phyloP scores from a whole-genome alignment of 1,140 invertebrate genomes.

The Aporrectodea caliginosa region DNA sequence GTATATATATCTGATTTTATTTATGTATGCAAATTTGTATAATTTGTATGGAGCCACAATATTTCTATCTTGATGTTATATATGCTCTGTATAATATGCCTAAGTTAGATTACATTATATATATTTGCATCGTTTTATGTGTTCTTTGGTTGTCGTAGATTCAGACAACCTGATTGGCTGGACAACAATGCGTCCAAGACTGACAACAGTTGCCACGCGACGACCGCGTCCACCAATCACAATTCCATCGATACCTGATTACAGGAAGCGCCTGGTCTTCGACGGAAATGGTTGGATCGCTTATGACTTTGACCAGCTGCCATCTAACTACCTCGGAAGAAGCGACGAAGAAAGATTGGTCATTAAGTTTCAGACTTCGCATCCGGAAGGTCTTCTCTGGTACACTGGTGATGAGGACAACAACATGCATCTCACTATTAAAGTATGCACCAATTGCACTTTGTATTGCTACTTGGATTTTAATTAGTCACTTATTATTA shows the following conservation, averaged over 20 bases:
- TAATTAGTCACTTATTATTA: too few species aligned
- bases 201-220: not conserved
- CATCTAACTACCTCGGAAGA: constrained; percentile 31
- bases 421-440: constrained; percentile 41
- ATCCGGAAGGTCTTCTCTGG: constrained; percentile 45
- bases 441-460: constrained; percentile 35
- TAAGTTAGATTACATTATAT: too few species aligned
- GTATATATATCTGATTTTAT: too few species aligned
- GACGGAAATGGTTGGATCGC: constrained; percentile 37
- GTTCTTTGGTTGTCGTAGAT: not conserved
- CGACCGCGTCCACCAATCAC: not conserved
- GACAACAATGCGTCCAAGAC: not conserved
- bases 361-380: constrained; percentile 41
- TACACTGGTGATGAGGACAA: constrained; percentile 35
- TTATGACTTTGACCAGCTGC: constrained; percentile 36
- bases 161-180: constrained; percentile 20
- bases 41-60: too few species aligned
- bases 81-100: too few species aligned
- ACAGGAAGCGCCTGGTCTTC: constrained; percentile 37
- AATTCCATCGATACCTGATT: constrained; percentile 9
- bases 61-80: too few species aligned
- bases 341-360: constrained; percentile 38
- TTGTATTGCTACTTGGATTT: too few species aligned
- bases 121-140: too few species aligned
- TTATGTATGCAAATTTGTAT: too few species aligned